These are phyloP conservation scores for Physocephala rufipes DNA, from an alignment of 2,888 invertebrate species.

Conservation along the genomic window DNA sequence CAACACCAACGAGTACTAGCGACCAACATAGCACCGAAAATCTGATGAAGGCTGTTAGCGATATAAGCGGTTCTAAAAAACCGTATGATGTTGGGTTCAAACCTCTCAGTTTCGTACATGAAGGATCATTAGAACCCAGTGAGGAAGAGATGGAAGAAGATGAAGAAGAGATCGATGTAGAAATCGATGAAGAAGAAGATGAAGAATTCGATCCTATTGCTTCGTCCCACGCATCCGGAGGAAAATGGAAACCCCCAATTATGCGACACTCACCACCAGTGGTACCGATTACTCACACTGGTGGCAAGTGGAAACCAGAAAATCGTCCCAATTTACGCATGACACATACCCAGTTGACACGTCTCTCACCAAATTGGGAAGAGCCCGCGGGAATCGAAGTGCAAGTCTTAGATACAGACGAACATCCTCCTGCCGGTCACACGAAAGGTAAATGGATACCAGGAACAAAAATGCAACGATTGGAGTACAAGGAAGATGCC, in stretches of 20 bases:
- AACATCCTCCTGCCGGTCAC: slow-evolving; percentile 74
- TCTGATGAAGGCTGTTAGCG: slow-evolving; percentile 73
- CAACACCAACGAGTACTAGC: slow-evolving; percentile 54
- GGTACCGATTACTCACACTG: slow-evolving; percentile 71
- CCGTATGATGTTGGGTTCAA: slow-evolving; percentile 66
- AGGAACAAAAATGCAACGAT: slow-evolving; percentile 70
- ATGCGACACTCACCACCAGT: slow-evolving; percentile 58
- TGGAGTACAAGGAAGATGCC: slow-evolving; percentile 67
- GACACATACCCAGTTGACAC: slow-evolving; percentile 52
- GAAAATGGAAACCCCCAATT: slow-evolving; percentile 48
- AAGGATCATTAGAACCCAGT: slow-evolving; percentile 54
- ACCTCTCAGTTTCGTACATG: slow-evolving; percentile 55
- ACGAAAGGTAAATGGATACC: slow-evolving; percentile 84
- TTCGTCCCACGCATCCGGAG: slow-evolving; percentile 47
- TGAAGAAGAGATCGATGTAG: slow-evolving; percentile 60
- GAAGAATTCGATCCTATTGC: slow-evolving; percentile 68
- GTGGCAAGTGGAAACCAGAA: slow-evolving; percentile 80
- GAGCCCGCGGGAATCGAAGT: slow-evolving; percentile 63
- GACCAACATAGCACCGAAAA: slow-evolving; percentile 63
- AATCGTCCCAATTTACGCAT: slow-evolving; percentile 59
- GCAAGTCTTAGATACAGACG: slow-evolving; percentile 58
- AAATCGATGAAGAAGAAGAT: slow-evolving; percentile 65
- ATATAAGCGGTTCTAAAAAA: slow-evolving; percentile 71
- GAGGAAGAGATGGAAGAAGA: slow-evolving; percentile 64
- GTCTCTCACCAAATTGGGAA: slow-evolving; percentile 69